A percentile compares a stretch with the other conserved stretches of the same genome.
phyloP scores from a whole-genome alignment of 2,113 vertebrate genomes.

The Ophiodon elongatus region DNA sequence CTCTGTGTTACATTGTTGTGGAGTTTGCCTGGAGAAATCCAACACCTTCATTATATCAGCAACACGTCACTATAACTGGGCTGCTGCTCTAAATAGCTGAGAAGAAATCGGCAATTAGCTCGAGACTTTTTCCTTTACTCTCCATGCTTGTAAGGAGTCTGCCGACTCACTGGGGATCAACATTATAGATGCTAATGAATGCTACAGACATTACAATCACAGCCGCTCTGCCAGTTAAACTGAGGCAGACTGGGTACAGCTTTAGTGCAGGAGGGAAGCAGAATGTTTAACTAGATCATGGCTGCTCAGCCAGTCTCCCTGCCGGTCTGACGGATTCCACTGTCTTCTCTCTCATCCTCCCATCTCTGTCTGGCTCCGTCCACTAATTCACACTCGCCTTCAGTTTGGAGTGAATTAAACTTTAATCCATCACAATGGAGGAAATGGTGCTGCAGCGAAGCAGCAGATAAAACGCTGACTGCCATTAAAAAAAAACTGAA shows the following conservation, averaged over 20 bases:
- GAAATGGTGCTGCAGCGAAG: background rate
- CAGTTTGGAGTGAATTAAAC: background rate
- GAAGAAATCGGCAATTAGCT: conserved; percentile 1
- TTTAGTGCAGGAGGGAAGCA: background rate
- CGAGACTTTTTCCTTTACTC: background rate
- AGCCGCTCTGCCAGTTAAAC: conserved; percentile 6
- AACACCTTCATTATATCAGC: conserved; percentile 7
- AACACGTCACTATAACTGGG: background rate
- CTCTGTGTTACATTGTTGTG: background rate
- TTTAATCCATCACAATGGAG: background rate
- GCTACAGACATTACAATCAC: conserved; percentile 1
- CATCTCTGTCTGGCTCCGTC: background rate
- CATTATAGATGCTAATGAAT: conserved; percentile 34
- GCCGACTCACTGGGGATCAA: background rate
- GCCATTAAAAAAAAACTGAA: background rate
- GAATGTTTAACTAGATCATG: conserved; percentile 6
- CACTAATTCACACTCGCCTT: background rate
- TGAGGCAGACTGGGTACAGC: background rate
- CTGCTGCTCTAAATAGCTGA: conserved; percentile 13
- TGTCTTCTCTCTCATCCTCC: background rate
- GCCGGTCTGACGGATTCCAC: background rate
- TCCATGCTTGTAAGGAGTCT: background rate
- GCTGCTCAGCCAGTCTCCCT: background rate
- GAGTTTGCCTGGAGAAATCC: background rate
- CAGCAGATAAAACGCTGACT: background rate